These are phyloP conservation scores for Spondyliosoma cantharus DNA, from an alignment of 2,797 vertebrate genomes.

Conservation along the genomic window DNA sequence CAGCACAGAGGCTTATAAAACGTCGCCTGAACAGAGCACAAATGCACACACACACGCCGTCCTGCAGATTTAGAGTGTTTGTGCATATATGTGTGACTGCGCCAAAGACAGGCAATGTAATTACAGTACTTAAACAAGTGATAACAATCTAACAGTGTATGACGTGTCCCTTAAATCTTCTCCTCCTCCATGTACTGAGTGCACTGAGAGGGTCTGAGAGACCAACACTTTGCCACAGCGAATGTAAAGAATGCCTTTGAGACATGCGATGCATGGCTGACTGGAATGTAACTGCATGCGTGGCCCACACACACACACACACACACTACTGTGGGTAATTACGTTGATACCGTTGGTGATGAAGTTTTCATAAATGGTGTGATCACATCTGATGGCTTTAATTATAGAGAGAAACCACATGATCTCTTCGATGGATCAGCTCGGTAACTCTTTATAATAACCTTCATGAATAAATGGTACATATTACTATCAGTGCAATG, in stretches of 20 bases:
- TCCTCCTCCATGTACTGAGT: slow-evolving; percentile 12
- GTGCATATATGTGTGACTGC: neutral
- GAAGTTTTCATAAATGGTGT: neutral
- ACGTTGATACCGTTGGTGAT: slow-evolving; percentile 1
- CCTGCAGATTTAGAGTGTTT: slow-evolving; percentile 8
- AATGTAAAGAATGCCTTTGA: slow-evolving; percentile 29
- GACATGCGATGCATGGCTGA: slow-evolving; percentile 5
- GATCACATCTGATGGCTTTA: neutral
- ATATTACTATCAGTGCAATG: no score
- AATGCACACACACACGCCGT: neutral
- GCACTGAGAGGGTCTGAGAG: neutral
- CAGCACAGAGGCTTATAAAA: slow-evolving; percentile 23
- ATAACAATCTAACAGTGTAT: slow-evolving; percentile 14
- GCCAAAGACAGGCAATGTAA: neutral
- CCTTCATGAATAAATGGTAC: no score
- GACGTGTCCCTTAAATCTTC: neutral
- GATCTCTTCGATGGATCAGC: neutral
- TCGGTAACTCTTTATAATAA: no score
- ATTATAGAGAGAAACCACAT: neutral
- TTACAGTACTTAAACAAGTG: slow-evolving; percentile 18
- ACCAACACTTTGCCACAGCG: slow-evolving; percentile 8
- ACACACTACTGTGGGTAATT: slow-evolving; percentile 2
- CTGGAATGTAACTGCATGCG: slow-evolving; percentile 13
- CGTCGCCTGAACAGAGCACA: neutral
- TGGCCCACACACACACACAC: no score